phyloP scores from a whole-genome alignment of 2,113 vertebrate genomes.

The Nibea albiflora region DNA sequence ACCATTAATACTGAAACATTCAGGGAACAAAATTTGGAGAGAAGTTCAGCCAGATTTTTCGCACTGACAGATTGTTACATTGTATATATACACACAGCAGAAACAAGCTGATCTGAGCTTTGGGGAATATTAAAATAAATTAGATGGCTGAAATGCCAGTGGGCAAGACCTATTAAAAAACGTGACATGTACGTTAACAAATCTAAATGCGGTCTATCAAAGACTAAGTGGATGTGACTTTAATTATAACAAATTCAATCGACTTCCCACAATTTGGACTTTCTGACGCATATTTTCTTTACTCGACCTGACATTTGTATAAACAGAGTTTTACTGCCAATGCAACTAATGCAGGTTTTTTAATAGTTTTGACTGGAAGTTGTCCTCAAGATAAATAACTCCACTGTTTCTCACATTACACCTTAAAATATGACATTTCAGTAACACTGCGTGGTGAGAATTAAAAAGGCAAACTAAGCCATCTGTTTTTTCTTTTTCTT shows the following conservation, averaged over 20 bases:
- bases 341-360: conserved; percentile 21
- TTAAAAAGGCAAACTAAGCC: not conserved
- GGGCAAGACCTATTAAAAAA: conserved; percentile 5
- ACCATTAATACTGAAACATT: not conserved
- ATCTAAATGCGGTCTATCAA: conserved; percentile 14
- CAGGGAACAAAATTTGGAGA: not conserved
- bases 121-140: not conserved
- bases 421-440: conserved; percentile 6
- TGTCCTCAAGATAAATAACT: conserved; percentile 29
- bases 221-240: conserved; percentile 21
- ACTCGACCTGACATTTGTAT: conserved; percentile 28
- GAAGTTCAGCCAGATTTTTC: not conserved
- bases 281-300: conserved; percentile 21
- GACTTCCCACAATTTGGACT: not conserved
- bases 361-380: conserved; percentile 18
- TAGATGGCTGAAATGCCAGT: conserved; percentile 9
- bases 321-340: conserved; percentile 29
- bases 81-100: conserved; percentile 1
- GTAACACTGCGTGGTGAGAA: conserved; percentile 1
- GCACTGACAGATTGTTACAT: not conserved
- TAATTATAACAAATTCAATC: conserved; percentile 27
- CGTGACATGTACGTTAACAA: conserved; percentile 3
- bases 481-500: conserved; percentile 9
- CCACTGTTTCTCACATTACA: conserved; percentile 25
- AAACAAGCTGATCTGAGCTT: not conserved